Evolutionary conservation across 2,888 invertebrate genomes (phyloP).

Genomic region (Melinopterus prodromus): DNA sequence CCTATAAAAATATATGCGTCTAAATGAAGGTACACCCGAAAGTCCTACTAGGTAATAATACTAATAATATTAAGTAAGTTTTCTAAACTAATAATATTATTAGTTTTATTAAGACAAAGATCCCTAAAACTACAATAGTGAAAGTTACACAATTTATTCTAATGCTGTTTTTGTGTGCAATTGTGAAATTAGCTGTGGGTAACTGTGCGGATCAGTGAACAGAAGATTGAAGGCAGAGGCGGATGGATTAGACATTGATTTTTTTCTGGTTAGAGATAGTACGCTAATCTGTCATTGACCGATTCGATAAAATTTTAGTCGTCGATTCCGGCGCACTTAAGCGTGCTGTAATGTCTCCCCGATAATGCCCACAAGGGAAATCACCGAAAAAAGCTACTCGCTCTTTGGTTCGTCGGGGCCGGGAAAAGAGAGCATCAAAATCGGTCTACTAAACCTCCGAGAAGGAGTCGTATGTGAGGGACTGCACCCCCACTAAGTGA

Average conservation of each 20-base stretch:
- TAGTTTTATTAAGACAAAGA: too few relatives aligned
- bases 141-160: too few relatives aligned
- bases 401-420: constrained; percentile 22
- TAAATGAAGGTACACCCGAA: too few relatives aligned
- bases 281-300: constrained; percentile 25
- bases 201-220: neutral
- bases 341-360: constrained; percentile 24
- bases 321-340: constrained; percentile 19
- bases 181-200: too few relatives aligned
- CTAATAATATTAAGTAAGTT: too few relatives aligned
- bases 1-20: too few relatives aligned
- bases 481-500: constrained; percentile 23
- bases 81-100: too few relatives aligned
- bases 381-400: constrained; percentile 21
- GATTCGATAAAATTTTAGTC: constrained; percentile 24
- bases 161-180: too few relatives aligned
- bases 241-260: neutral
- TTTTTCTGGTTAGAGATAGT: neutral
- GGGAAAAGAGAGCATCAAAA: constrained; percentile 9
- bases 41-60: too few relatives aligned
- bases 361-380: constrained; percentile 16
- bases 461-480: constrained; percentile 17
- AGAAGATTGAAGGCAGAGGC: neutral
- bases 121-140: too few relatives aligned
- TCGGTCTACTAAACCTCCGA: constrained; percentile 18